Evolutionary conservation across 2,888 invertebrate genomes (phyloP).

Genomic region (Oscheius sp.): DNA sequence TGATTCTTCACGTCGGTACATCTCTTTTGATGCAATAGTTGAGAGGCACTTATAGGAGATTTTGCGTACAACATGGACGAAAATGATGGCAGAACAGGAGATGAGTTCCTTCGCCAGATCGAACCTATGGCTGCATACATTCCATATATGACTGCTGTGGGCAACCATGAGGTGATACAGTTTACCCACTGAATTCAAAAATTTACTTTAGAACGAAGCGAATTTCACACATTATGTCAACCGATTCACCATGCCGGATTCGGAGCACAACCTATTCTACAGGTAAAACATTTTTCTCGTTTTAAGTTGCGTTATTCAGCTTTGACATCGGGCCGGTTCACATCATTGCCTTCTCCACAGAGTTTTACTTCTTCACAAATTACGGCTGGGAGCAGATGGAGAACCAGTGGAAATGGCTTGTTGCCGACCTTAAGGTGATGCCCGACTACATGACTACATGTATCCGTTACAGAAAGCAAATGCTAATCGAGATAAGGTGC

Average conservation of each 20-base stretch:
- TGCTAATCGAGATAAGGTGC: constrained; percentile 74
- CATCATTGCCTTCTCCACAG: constrained; percentile 90
- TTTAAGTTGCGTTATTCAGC: constrained; percentile 76
- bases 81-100: constrained; percentile 85
- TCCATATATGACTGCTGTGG: constrained; percentile 88
- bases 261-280: constrained; percentile 73
- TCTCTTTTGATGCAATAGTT: not conserved
- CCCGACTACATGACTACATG: not conserved
- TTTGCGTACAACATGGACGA: constrained; percentile 92
- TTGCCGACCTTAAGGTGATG: constrained; percentile 54
- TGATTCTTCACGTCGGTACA: constrained; percentile 72
- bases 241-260: constrained; percentile 88
- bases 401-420: constrained; percentile 70
- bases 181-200: not conserved
- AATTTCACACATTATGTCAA: constrained; percentile 89
- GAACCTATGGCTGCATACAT: constrained; percentile 88
- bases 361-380: constrained; percentile 90
- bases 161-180: constrained; percentile 76
- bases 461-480: constrained; percentile 61
- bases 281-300: constrained; percentile 52
- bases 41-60: constrained; percentile 79
- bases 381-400: constrained; percentile 83
- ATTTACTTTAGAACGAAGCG: constrained; percentile 37
- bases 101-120: constrained; percentile 88
- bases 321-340: constrained; percentile 90